A percentile compares a stretch with the other conserved stretches of the same genome.
Evolutionary conservation across 2,113 vertebrate genomes (phyloP).

Genomic region (Smithornis capensis): DNA sequence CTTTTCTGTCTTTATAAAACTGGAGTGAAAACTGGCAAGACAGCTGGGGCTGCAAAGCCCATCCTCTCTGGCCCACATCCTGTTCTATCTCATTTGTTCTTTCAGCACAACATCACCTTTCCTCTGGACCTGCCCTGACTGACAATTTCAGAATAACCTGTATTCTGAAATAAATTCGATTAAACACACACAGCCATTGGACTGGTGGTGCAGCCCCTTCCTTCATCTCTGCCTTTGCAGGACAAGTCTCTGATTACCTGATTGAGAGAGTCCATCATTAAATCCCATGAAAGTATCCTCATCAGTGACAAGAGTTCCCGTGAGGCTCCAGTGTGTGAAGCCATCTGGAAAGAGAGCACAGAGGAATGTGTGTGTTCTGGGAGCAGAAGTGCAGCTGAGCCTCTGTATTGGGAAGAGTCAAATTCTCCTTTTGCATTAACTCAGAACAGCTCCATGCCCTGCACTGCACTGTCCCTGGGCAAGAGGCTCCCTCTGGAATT

Average conservation of each 20-base stretch:
- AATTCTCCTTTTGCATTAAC: neutral
- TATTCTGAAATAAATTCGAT: neutral
- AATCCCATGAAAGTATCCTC: conserved; percentile 92
- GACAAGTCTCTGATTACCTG: conserved; percentile 75
- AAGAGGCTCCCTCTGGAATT: neutral
- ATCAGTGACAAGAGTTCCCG: conserved; percentile 80
- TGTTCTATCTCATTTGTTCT: neutral
- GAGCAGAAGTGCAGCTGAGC: neutral
- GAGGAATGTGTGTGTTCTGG: neutral
- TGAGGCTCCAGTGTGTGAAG: conserved; percentile 92
- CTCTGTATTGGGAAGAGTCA: accelerated
- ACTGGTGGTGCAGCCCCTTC: neutral
- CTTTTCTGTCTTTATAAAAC: neutral
- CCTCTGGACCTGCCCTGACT: neutral
- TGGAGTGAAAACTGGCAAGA: neutral
- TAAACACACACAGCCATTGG: accelerated
- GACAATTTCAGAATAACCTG: neutral
- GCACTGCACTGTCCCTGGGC: neutral
- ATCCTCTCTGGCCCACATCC: neutral
- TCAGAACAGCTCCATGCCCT: neutral
- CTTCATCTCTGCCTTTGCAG: neutral
- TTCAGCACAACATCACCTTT: neutral
- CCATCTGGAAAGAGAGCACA: conserved; percentile 76
- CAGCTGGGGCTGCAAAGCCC: neutral
- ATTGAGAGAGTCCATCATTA: conserved; percentile 86